Evolutionary conservation across 2,113 vertebrate genomes (phyloP).

Genomic region (Sprattus sprattus): DNA sequence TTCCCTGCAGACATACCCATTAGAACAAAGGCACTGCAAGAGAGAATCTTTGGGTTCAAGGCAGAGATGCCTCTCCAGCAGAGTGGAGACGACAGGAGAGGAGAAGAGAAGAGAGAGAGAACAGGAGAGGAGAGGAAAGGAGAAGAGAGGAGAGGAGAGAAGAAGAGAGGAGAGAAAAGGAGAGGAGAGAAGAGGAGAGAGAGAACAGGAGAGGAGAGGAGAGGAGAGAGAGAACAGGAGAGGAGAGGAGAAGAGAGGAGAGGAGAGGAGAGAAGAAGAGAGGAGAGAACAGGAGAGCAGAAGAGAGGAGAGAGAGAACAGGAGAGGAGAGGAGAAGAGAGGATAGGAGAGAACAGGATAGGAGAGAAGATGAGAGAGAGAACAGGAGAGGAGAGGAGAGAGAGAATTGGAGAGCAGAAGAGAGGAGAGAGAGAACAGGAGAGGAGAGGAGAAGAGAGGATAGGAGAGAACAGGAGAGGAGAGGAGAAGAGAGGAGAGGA

Average conservation of each 20-base stretch:
- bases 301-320: too few species aligned
- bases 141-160: too few species aligned
- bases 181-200: slow-evolving; percentile 28
- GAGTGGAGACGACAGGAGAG: neutral
- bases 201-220: neutral
- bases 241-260: too few species aligned
- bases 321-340: neutral
- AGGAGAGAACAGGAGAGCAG: slow-evolving; percentile 31
- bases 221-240: too few species aligned
- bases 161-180: neutral
- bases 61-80: slow-evolving; percentile 23
- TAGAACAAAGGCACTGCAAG: neutral
- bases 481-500: too few species aligned
- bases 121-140: too few species aligned
- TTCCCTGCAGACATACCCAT: neutral
- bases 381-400: slow-evolving; percentile 8
- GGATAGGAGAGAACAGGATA: too few species aligned
- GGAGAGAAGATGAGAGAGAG: too few species aligned
- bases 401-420: slow-evolving; percentile 28
- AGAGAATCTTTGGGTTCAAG: slow-evolving; percentile 8
- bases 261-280: neutral
- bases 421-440: neutral
- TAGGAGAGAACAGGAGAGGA: too few species aligned
- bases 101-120: too few species aligned
- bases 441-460: neutral